Percentiles rank a stretch among this genome's conserved stretches.
Evolutionary conservation across 1,140 invertebrate genomes (phyloP).

Genomic region (Eumeta japonica): DNA sequence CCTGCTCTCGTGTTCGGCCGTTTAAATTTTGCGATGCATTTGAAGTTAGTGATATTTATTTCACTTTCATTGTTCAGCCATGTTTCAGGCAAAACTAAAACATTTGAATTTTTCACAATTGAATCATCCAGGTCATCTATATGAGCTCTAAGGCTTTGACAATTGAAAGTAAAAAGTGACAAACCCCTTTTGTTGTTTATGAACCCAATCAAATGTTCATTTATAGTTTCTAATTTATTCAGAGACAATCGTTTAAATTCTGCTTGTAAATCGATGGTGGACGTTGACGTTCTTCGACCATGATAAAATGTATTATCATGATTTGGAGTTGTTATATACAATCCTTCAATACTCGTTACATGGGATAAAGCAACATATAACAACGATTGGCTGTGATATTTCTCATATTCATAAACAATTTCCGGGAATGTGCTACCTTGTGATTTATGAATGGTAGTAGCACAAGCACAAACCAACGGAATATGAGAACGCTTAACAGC

Average conservation of each 20-base stretch:
- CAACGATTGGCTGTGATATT: slow-evolving; percentile 18
- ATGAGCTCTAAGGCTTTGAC: neutral
- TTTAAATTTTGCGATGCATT: neutral
- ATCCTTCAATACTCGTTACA: slow-evolving; percentile 25
- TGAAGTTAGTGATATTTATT: neutral
- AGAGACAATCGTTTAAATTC: slow-evolving; percentile 1
- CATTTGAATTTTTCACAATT: neutral
- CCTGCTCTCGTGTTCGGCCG: neutral
- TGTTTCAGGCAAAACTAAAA: neutral
- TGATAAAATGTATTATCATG: slow-evolving; percentile 7
- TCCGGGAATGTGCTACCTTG: slow-evolving; percentile 28
- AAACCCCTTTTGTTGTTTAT: neutral
- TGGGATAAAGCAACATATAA: slow-evolving; percentile 31
- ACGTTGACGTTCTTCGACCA: neutral
- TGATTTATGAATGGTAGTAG: slow-evolving; percentile 28
- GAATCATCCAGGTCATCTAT: neutral
- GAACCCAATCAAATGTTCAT: neutral
- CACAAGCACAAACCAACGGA: slow-evolving; percentile 19
- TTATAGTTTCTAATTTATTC: neutral
- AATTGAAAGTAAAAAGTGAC: neutral
- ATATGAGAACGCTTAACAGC: slow-evolving; percentile 19
- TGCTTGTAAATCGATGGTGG: neutral
- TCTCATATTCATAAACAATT: slow-evolving; percentile 27
- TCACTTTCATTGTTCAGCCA: neutral
- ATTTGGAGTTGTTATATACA: slow-evolving; percentile 16